Conservation (phyloP, 2,113 vertebrate genomes). For the Campylomormyrus numenius region DNA sequence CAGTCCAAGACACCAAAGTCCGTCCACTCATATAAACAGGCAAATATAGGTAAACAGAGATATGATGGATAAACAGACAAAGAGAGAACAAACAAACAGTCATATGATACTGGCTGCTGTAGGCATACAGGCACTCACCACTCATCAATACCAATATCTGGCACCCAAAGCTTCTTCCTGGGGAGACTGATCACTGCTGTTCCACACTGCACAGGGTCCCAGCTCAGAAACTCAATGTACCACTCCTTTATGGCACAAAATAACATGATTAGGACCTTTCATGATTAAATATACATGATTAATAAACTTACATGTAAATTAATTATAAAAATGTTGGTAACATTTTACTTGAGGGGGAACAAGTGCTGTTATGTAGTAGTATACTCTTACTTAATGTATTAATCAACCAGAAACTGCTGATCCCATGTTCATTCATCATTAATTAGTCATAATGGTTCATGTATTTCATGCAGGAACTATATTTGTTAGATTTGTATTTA, state of each 20-base stretch:
- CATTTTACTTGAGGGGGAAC: not conserved
- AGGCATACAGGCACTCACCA: not conserved
- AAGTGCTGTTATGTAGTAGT: not conserved
- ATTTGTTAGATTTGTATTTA: not conserved
- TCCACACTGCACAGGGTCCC: conserved; percentile 55
- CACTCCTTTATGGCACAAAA: conserved; percentile 42
- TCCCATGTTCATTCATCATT: not conserved
- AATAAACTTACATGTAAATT: not conserved
- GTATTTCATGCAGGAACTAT: not conserved
- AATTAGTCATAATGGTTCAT: not conserved
- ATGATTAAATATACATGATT: not conserved
- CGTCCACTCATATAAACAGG: not conserved
- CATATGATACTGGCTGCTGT: not conserved
- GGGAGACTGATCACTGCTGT: conserved; percentile 44
- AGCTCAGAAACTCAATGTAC: conserved; percentile 50
- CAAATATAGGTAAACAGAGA: not conserved
- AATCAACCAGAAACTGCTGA: not conserved
- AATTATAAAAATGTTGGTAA: not conserved
- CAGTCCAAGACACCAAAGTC: not conserved
- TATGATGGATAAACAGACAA: not conserved
- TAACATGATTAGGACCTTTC: not conserved
- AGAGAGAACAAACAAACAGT: too few relatives aligned
- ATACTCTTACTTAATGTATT: not conserved
- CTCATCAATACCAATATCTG: conserved; percentile 57
- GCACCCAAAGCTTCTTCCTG: conserved; percentile 48